Conservation (phyloP, 2,113 vertebrate species). For the Cromileptes altivelis region DNA sequence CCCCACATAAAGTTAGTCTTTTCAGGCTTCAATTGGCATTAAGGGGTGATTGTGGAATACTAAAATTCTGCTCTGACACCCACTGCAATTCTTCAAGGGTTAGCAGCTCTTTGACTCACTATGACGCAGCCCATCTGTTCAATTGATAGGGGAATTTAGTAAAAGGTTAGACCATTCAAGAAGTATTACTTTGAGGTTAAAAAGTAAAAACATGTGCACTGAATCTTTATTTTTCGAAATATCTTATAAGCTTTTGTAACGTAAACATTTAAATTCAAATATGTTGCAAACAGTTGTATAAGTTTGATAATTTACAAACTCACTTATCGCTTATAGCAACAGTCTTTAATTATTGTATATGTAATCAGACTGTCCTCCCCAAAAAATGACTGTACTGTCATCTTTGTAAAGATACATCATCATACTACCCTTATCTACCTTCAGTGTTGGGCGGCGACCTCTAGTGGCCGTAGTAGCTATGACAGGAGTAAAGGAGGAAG, state of each 20-base stretch:
- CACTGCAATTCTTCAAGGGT: background rate
- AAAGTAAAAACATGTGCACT: background rate
- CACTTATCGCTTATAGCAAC: background rate
- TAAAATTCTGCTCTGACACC: background rate
- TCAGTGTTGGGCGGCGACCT: too few species aligned
- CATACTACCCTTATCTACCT: too few species aligned
- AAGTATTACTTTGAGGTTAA: background rate
- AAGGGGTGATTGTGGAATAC: background rate
- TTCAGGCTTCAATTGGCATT: background rate
- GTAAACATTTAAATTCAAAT: background rate
- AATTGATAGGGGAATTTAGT: too few species aligned
- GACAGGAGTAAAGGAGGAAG: too few species aligned
- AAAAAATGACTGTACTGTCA: too few species aligned
- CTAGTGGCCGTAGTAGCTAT: too few species aligned
- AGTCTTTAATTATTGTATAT: background rate
- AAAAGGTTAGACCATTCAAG: background rate
- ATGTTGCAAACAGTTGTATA: background rate
- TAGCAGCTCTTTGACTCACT: background rate
- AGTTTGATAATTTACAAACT: background rate
- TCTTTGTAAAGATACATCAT: too few species aligned
- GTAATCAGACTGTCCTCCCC: too few species aligned
- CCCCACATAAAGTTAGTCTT: background rate
- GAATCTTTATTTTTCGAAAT: background rate
- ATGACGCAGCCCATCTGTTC: background rate
- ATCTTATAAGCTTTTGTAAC: background rate